phyloP scores from a whole-genome alignment of 2,797 vertebrate genomes.

The Margarornis squamiger region DNA sequence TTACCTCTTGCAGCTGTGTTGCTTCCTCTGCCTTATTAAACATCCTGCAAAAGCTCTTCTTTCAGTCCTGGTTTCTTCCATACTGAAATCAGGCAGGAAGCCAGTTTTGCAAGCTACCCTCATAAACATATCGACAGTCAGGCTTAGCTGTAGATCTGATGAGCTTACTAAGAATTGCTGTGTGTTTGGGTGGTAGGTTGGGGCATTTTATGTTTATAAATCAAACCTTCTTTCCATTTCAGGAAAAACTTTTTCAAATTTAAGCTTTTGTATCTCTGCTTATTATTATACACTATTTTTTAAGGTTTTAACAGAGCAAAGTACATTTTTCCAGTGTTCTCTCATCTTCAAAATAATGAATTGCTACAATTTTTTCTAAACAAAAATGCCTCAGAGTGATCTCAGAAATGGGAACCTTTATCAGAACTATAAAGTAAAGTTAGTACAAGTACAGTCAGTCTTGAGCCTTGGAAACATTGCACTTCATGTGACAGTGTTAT shows the following conservation, averaged over 20 bases:
- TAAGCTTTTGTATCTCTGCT: background rate
- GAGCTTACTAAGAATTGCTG: conserved; percentile 7
- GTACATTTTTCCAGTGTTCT: background rate
- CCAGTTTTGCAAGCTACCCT: conserved; percentile 34
- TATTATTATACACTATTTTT: background rate
- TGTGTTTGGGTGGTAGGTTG: background rate
- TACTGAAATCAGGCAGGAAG: background rate
- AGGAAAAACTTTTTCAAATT: background rate
- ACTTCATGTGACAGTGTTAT: background rate
- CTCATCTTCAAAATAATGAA: background rate
- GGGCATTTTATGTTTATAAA: background rate
- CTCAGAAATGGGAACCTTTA: background rate
- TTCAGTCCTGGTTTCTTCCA: background rate
- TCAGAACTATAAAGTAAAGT: background rate
- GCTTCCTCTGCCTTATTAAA: conserved; percentile 35
- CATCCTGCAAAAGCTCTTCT: background rate
- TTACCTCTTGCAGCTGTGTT: background rate
- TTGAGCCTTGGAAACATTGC: background rate
- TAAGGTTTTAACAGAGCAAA: background rate
- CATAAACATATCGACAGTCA: conserved; percentile 10
- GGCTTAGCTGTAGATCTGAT: conserved; percentile 21
- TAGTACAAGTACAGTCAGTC: background rate
- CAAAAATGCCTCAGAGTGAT: background rate
- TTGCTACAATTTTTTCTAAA: background rate
- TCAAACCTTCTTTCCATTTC: background rate